Evolutionary conservation across 2,797 vertebrate genomes (phyloP).

Genomic region (Gambusia yucatana): DNA sequence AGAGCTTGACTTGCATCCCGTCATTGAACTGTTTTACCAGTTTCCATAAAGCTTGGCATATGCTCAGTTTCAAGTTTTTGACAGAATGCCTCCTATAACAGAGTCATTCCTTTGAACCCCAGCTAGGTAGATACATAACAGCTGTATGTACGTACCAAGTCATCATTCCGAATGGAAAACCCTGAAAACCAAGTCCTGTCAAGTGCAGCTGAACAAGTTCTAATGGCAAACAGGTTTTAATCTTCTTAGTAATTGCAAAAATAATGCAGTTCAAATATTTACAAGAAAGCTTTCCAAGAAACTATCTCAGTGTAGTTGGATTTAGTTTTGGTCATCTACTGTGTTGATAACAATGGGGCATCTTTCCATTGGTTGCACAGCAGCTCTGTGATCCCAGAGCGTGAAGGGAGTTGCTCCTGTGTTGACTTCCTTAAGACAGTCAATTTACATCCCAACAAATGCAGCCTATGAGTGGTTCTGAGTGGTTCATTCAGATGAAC

Average conservation of each 20-base stretch:
- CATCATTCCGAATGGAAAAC: background rate
- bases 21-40: background rate
- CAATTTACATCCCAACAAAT: background rate
- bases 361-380: constrained; percentile 44
- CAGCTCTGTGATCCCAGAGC: constrained; percentile 8
- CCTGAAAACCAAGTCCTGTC: background rate
- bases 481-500: background rate
- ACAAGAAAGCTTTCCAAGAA: background rate
- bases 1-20: background rate
- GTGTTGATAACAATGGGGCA: constrained; percentile 39
- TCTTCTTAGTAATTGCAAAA: constrained; percentile 7
- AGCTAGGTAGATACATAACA: background rate
- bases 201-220: background rate
- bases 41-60: too few relatives aligned
- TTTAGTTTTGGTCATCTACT: background rate
- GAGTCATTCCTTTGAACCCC: too few relatives aligned
- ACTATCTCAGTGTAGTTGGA: background rate
- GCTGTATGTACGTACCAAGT: background rate
- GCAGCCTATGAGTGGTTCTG: background rate
- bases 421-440: constrained; percentile 5
- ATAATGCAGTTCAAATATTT: background rate
- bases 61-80: too few relatives aligned
- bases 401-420: constrained; percentile 18
- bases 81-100: too few relatives aligned
- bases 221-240: background rate